Evolutionary conservation across 2,888 invertebrate genomes (phyloP).

Genomic region (Mactromeris polynyma): DNA sequence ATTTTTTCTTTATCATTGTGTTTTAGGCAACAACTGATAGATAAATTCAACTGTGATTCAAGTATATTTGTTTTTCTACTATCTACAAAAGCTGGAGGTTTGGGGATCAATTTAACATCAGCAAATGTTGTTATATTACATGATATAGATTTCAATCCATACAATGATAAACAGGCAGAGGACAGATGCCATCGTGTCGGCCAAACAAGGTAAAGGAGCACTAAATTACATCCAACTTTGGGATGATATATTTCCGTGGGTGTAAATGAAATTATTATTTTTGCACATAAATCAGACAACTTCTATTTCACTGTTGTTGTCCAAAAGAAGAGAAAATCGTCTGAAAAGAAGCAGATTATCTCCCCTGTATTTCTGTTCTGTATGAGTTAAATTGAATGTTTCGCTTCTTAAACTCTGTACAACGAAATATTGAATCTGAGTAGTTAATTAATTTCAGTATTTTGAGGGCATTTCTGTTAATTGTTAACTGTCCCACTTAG

Average conservation of each 20-base stretch:
- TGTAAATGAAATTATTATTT: too few species aligned
- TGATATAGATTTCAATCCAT: conserved; percentile 99
- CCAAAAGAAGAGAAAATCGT: too few species aligned
- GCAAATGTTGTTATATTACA: conserved; percentile 98
- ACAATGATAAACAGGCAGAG: conserved; percentile 98
- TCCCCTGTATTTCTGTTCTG: too few species aligned
- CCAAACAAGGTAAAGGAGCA: conserved; percentile 88
- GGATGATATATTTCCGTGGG: not conserved
- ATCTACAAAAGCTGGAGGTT: conserved; percentile 97
- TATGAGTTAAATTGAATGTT: too few species aligned
- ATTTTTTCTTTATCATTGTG: conserved; percentile 33
- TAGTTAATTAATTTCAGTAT: too few species aligned
- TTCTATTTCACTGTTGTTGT: too few species aligned
- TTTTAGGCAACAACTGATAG: conserved; percentile 95
- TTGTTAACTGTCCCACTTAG: too few species aligned
- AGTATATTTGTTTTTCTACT: conserved; percentile 96
- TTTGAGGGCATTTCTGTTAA: too few species aligned
- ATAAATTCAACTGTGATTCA: conserved; percentile 93
- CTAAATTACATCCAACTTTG: not conserved
- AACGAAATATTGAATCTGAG: too few species aligned
- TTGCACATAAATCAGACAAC: too few species aligned
- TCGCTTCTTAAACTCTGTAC: too few species aligned
- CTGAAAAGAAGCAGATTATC: too few species aligned
- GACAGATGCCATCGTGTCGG: conserved; percentile 92
- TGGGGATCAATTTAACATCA: conserved; percentile 88